These are phyloP conservation scores for Platynereis dumerilii DNA, from an alignment of 2,888 invertebrate species.

Conservation along the genomic window DNA sequence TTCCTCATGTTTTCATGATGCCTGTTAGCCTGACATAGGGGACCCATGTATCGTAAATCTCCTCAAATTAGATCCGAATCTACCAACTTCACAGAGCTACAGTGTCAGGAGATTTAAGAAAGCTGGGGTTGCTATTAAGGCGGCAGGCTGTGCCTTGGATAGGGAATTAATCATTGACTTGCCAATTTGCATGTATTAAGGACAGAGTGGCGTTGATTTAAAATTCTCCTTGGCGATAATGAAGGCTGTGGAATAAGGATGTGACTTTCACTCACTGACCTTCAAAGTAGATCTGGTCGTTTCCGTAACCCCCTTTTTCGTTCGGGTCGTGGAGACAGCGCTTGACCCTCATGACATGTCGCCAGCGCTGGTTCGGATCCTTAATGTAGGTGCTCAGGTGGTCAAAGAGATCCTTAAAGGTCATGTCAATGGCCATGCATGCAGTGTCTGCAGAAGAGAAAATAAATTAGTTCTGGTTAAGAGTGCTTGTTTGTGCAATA, in stretches of 20 bases:
- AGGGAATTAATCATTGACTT: too few species aligned
- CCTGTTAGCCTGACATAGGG: too few species aligned
- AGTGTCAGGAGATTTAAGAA: neutral
- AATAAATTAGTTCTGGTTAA: neutral
- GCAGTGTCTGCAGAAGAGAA: constrained; percentile 52
- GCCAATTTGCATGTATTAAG: too few species aligned
- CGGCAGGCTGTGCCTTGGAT: neutral
- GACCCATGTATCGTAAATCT: too few species aligned
- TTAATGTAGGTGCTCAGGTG: constrained; percentile 52
- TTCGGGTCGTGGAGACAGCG: constrained; percentile 54
- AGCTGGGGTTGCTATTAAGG: neutral
- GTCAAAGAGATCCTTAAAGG: constrained; percentile 59
- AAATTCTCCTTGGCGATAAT: neutral
- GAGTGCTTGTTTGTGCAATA: too few species aligned
- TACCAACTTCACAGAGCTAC: too few species aligned
- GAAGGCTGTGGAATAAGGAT: neutral
- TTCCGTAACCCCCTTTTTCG: constrained; percentile 58
- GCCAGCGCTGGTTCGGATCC: constrained; percentile 59
- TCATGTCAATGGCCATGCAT: constrained; percentile 59
- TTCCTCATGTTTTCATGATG: too few species aligned
- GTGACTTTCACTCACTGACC: constrained; percentile 41
- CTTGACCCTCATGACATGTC: constrained; percentile 59
- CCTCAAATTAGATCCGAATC: too few species aligned
- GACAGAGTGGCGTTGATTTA: too few species aligned
- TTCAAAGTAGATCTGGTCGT: constrained; percentile 63